phyloP scores from a whole-genome alignment of 2,888 invertebrate genomes.

The Hydrotaea diabolus region DNA sequence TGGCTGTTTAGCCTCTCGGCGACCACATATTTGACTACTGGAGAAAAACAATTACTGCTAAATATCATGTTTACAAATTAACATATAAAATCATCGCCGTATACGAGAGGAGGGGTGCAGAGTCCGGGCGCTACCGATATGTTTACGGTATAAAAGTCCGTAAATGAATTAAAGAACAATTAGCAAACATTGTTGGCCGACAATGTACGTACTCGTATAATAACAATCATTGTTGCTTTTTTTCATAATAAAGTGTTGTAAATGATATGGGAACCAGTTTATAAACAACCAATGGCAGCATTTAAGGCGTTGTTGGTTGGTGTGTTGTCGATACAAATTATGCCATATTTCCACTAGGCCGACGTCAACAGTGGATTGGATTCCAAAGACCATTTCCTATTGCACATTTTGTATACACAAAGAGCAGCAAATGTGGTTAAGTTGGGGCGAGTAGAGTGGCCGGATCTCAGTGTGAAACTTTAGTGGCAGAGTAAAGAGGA shows the following conservation, averaged over 20 bases:
- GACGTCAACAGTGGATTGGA: too few species aligned
- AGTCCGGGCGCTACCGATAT: neutral
- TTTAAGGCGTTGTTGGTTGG: slow-evolving; percentile 2
- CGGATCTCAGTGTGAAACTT: too few species aligned
- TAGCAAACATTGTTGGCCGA: slow-evolving; percentile 57
- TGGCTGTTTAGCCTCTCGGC: neutral
- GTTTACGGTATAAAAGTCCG: neutral
- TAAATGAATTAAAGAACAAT: slow-evolving; percentile 37
- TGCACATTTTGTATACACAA: too few species aligned
- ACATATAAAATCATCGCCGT: slow-evolving; percentile 20
- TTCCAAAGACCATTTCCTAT: too few species aligned
- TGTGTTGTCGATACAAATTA: too few species aligned
- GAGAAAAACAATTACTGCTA: slow-evolving; percentile 21
- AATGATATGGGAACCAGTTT: slow-evolving; percentile 18
- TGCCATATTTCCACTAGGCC: slow-evolving; percentile 1
- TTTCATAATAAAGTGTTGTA: slow-evolving; percentile 13
- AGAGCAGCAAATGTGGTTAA: too few species aligned
- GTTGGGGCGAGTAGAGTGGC: too few species aligned
- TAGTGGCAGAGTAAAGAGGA: too few species aligned
- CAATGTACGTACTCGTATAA: too few species aligned
- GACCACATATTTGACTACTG: slow-evolving; percentile 4
- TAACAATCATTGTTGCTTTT: neutral
- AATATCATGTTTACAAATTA: slow-evolving; percentile 49
- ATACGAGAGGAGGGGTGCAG: neutral
- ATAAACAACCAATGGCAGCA: slow-evolving; percentile 17